Conservation (phyloP, 2,888 invertebrate species). For the Altica lythri region DNA sequence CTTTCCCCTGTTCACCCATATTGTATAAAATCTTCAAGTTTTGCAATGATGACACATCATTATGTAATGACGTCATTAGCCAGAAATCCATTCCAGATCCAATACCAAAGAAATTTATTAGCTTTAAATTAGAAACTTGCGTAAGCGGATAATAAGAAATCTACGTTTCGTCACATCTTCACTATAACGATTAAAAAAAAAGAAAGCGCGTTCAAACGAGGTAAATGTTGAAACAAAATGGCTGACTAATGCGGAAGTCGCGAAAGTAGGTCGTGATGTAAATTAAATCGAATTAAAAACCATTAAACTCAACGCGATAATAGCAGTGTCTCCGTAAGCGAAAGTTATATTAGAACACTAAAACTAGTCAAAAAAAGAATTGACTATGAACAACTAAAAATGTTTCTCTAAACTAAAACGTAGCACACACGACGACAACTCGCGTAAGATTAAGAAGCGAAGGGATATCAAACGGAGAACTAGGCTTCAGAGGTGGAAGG, state of each 20-base stretch:
- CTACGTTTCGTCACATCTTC: conserved; percentile 11
- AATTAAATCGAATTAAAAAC: conserved; percentile 23
- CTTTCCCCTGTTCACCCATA: conserved; percentile 52
- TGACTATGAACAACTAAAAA: not conserved
- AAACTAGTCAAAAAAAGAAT: conserved; percentile 4
- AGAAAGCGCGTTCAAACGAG: conserved; percentile 21
- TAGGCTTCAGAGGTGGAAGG: conserved; percentile 38
- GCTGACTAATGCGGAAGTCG: conserved; percentile 60
- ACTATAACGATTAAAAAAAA: conserved; percentile 23
- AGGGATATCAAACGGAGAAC: conserved; percentile 40
- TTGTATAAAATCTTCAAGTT: conserved; percentile 14
- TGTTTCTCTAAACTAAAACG: conserved; percentile 40
- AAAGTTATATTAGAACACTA: conserved; percentile 12
- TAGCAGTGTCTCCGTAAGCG: too few relatives aligned
- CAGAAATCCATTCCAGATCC: too few relatives aligned
- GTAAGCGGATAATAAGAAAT: conserved; percentile 3
- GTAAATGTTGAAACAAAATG: conserved; percentile 51
- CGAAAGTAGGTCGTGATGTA: conserved; percentile 56
- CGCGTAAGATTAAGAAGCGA: conserved; percentile 54
- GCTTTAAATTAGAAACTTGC: too few relatives aligned
- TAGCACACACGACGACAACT: conserved; percentile 57
- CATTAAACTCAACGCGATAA: conserved; percentile 15
- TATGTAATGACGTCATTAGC: too few relatives aligned
- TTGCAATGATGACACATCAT: conserved; percentile 3
- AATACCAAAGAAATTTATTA: too few relatives aligned